Evolutionary conservation across 2,797 vertebrate species (phyloP).

Genomic region (Typhlichthys subterraneus): DNA sequence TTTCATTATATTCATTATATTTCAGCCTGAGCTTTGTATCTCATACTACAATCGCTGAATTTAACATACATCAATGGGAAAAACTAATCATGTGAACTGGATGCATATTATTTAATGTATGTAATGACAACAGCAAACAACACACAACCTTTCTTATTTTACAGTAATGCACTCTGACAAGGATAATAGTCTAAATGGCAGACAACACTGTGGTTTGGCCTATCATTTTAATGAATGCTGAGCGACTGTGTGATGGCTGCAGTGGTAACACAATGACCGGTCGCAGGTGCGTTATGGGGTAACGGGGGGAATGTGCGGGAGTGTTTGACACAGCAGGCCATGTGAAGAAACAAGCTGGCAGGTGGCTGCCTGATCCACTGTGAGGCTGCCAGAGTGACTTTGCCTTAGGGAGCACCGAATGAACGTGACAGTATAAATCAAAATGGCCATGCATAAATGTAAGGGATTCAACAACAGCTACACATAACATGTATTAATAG

Average conservation of each 20-base stretch:
- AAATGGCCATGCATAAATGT: slow-evolving; percentile 56
- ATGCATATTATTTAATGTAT: too few relatives aligned
- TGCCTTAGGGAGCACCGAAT: slow-evolving; percentile 49
- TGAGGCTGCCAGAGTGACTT: slow-evolving; percentile 62
- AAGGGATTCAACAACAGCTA: background rate
- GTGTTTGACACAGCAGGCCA: slow-evolving; percentile 65
- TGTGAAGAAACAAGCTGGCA: slow-evolving; percentile 73
- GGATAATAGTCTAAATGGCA: slow-evolving; percentile 29
- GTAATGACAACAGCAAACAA: background rate
- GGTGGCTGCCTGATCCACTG: slow-evolving; percentile 65
- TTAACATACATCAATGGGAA: too few relatives aligned
- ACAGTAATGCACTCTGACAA: slow-evolving; percentile 10
- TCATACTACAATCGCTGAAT: too few relatives aligned
- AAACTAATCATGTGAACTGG: too few relatives aligned
- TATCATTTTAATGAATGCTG: slow-evolving; percentile 68
- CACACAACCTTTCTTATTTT: slow-evolving; percentile 24
- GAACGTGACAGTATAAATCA: slow-evolving; percentile 60
- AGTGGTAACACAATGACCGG: slow-evolving; percentile 60
- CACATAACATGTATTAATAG: too few relatives aligned
- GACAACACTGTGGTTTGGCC: slow-evolving; percentile 56
- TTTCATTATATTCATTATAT: slow-evolving; percentile 5
- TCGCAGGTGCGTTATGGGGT: slow-evolving; percentile 68
- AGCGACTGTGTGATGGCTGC: slow-evolving; percentile 68
- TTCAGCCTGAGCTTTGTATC: too few relatives aligned
- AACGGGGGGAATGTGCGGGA: slow-evolving; percentile 56